Evolutionary conservation across 1,140 invertebrate species (phyloP).

Genomic region (Heliconius nattereri): DNA sequence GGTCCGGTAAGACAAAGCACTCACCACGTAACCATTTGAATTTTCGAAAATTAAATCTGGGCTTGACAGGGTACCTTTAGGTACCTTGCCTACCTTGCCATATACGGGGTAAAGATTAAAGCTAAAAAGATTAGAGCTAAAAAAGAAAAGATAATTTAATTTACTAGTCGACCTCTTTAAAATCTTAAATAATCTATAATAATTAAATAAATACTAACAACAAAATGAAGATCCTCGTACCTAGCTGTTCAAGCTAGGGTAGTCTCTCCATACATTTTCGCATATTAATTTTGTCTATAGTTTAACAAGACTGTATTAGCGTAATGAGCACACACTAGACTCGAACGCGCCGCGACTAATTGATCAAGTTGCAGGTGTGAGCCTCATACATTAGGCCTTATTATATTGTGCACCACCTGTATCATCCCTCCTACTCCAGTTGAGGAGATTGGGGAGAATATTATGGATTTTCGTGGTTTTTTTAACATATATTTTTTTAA

Average conservation of each 20-base stretch:
- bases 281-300: conserved; percentile 29
- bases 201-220: not conserved
- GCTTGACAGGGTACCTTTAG: too few relatives aligned
- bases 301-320: conserved; percentile 37
- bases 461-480: too few relatives aligned
- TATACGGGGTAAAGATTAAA: too few relatives aligned
- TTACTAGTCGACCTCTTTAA: too few relatives aligned
- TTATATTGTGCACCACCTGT: not conserved
- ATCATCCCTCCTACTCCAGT: not conserved
- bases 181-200: not conserved
- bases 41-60: too few relatives aligned
- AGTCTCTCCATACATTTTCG: conserved; percentile 17
- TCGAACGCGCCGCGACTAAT: conserved; percentile 35
- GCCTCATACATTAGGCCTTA: not conserved
- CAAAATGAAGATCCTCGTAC: not conserved
- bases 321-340: conserved; percentile 41
- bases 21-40: too few relatives aligned
- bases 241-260: not conserved
- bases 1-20: too few relatives aligned
- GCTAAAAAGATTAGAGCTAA: too few relatives aligned
- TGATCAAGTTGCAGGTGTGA: conserved; percentile 32
- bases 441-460: not conserved
- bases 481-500: too few relatives aligned
- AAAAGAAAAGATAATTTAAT: too few relatives aligned
- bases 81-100: too few relatives aligned